These are phyloP conservation scores for Pangasianodon hypophthalmus DNA, from an alignment of 2,113 vertebrate genomes.

Conservation along the genomic window DNA sequence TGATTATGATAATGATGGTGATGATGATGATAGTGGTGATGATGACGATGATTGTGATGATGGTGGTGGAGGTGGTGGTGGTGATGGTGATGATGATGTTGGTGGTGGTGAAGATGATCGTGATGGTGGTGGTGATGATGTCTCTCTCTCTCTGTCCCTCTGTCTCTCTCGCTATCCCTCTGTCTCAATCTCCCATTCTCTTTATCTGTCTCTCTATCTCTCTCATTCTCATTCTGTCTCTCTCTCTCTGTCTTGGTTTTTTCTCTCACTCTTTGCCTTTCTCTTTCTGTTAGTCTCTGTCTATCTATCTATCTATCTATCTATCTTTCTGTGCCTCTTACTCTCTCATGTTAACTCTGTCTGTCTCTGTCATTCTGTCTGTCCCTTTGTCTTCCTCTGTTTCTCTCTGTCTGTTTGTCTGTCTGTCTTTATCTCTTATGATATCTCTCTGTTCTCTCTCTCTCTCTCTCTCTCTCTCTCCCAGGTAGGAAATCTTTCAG, in stretches of 20 bases:
- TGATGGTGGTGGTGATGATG: neutral
- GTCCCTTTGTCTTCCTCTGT: neutral
- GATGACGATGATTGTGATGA: neutral
- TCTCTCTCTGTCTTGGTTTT: neutral
- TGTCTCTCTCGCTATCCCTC: neutral
- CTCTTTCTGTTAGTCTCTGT: neutral
- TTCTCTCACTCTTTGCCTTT: neutral
- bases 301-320: neutral
- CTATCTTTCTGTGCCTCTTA: neutral
- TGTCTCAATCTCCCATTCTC: neutral
- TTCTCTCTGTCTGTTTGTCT: neutral
- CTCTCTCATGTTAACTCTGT: neutral
- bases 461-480: constrained; percentile 22
- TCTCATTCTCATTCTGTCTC: neutral
- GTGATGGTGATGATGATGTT: neutral
- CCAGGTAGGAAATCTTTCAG: neutral
- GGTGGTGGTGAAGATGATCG: neutral
- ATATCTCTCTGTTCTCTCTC: neutral
- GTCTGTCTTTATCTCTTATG: neutral
- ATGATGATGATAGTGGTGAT: neutral
- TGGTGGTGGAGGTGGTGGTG: neutral
- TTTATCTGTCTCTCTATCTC: neutral
- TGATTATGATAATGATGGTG: neutral
- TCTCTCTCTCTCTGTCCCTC: neutral
- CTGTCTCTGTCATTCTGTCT: neutral